These are phyloP conservation scores for Ctenopoma multispine DNA, from an alignment of 2,797 vertebrate species.

Conservation along the genomic window DNA sequence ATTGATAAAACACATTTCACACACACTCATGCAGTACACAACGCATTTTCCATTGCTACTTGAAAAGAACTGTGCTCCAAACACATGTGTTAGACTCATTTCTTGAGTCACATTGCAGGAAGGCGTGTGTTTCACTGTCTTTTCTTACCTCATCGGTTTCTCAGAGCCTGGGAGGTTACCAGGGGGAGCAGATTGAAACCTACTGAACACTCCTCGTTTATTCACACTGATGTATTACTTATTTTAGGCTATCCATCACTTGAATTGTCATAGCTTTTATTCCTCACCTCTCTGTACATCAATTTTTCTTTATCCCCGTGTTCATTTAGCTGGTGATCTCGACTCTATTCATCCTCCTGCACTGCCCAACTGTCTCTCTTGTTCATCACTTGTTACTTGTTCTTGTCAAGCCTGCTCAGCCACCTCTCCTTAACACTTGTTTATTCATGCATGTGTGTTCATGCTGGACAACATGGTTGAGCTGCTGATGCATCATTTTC, in stretches of 20 bases:
- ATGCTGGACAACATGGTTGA: conserved; percentile 3
- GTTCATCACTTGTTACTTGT: conserved; percentile 41
- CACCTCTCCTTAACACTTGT: conserved; percentile 31
- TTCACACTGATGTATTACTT: conserved; percentile 30
- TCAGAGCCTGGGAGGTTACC: conserved; percentile 31
- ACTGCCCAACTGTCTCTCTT: conserved; percentile 9
- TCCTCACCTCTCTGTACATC: conserved; percentile 4
- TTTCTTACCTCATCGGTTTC: conserved; percentile 17
- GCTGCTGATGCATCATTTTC: conserved; percentile 30
- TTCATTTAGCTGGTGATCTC: conserved; percentile 44
- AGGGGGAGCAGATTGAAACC: conserved; percentile 36
- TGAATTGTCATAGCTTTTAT: conserved; percentile 35
- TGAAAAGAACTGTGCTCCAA: conserved; percentile 7
- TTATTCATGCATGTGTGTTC: conserved; percentile 24
- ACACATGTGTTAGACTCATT: conserved; percentile 18
- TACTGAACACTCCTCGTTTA: conserved; percentile 58
- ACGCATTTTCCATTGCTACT: conserved; percentile 39
- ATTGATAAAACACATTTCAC: conserved; percentile 48
- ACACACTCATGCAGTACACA: conserved; percentile 44
- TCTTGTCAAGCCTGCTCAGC: conserved; percentile 37
- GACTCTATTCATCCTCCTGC: conserved; percentile 11
- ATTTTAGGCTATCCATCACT: conserved; percentile 34
- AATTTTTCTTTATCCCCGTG: conserved; percentile 9
- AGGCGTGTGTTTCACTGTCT: conserved; percentile 4
- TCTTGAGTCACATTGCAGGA: conserved; percentile 3